phyloP scores from a whole-genome alignment of 1,140 invertebrate species.

The Lordiphosa clarofinis region DNA sequence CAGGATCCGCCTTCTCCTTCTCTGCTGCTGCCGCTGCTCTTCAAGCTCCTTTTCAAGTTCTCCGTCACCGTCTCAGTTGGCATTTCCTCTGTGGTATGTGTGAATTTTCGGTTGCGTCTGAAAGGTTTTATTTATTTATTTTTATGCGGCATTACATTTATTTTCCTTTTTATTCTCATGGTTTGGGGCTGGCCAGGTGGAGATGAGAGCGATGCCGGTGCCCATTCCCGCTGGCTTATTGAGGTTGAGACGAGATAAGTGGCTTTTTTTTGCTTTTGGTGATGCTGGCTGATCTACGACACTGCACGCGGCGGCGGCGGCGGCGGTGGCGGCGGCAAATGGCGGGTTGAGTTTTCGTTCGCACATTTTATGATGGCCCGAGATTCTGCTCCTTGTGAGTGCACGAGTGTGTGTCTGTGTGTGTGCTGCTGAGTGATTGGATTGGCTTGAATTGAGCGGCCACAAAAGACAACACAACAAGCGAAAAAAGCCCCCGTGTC shows the following conservation, averaged over 20 bases:
- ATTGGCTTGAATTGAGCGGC: slow-evolving; percentile 31
- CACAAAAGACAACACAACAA: neutral
- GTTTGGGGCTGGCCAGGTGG: slow-evolving; percentile 30
- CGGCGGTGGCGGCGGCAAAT: slow-evolving; percentile 34
- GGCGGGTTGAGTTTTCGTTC: slow-evolving; percentile 46
- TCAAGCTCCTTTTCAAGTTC: neutral
- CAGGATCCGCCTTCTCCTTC: neutral
- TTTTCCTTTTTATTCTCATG: slow-evolving; percentile 63
- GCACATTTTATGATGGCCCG: slow-evolving; percentile 66
- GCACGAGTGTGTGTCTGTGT: slow-evolving; percentile 12
- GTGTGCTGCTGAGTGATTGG: slow-evolving; percentile 54
- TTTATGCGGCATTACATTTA: slow-evolving; percentile 64
- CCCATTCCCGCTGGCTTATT: slow-evolving; percentile 44
- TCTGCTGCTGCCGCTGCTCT: neutral
- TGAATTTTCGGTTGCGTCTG: slow-evolving; percentile 31
- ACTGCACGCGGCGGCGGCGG: slow-evolving; percentile 32
- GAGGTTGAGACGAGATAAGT: slow-evolving; percentile 60
- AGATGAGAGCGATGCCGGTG: slow-evolving; percentile 40
- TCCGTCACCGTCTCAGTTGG: slow-evolving; percentile 6
- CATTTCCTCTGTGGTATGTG: slow-evolving; percentile 6
- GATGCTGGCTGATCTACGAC: slow-evolving; percentile 57
- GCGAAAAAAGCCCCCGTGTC: slow-evolving; percentile 10
- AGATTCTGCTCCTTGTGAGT: slow-evolving; percentile 34
- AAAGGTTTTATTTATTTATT: slow-evolving; percentile 61
- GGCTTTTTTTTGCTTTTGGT: slow-evolving; percentile 35